Evolutionary conservation across 2,797 vertebrate genomes (phyloP).

Genomic region (Lepilemur septentrionalis): DNA sequence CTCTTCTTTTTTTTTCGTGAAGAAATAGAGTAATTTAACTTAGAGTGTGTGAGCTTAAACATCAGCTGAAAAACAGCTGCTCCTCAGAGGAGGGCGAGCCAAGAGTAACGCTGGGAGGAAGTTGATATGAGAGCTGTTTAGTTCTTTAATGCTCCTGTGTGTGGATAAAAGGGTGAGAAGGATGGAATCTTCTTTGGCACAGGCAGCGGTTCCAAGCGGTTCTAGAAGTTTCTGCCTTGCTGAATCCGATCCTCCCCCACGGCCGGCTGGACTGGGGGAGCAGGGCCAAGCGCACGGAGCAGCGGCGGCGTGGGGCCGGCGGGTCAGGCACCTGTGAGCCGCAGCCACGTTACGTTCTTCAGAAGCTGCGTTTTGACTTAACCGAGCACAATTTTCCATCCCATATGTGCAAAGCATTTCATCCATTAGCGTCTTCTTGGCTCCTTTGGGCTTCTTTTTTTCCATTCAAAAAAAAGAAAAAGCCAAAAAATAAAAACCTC

Average conservation of each 20-base stretch:
- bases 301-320: conserved; percentile 79
- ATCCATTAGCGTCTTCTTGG: conserved; percentile 84
- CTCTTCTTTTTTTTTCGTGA: conserved; percentile 35
- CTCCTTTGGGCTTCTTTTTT: conserved; percentile 73
- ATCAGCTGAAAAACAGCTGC: conserved; percentile 90
- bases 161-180: conserved; percentile 87
- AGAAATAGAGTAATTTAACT: conserved; percentile 81
- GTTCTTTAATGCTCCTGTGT: conserved; percentile 87
- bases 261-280: conserved; percentile 79
- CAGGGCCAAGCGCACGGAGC: conserved; percentile 83
- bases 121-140: conserved; percentile 86
- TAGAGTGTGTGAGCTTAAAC: conserved; percentile 82
- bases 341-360: conserved; percentile 83
- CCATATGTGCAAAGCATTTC: conserved; percentile 88
- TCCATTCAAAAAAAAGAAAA: conserved; percentile 63
- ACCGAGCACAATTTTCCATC: conserved; percentile 85
- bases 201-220: conserved; percentile 69
- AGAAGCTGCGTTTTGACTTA: conserved; percentile 89
- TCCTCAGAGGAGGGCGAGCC: conserved; percentile 80
- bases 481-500: conserved; percentile 46
- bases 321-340: conserved; percentile 87
- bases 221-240: conserved; percentile 86
- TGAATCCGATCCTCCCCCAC: conserved; percentile 85
- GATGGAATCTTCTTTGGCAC: conserved; percentile 85
- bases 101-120: conserved; percentile 85